A percentile compares a stretch with the other conserved stretches of the same genome.
Evolutionary conservation across 2,888 invertebrate genomes (phyloP).

Genomic region (Agrenia bidenticulata): DNA sequence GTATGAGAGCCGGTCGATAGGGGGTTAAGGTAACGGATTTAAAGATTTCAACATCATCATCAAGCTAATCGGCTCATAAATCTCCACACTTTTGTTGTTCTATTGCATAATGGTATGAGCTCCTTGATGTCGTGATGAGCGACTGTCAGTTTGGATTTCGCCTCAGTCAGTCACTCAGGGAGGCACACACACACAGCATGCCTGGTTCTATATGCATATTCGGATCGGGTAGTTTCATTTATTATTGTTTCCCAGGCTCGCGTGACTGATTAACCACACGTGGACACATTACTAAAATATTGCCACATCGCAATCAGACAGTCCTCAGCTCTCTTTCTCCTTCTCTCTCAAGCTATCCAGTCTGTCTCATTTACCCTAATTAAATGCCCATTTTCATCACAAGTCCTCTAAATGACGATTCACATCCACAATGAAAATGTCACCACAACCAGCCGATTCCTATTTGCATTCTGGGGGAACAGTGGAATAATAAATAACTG

Average conservation of each 20-base stretch:
- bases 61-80: conserved; percentile 17
- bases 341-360: background rate
- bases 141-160: conserved; percentile 15
- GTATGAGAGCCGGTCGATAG: background rate
- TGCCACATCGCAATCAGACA: conserved; percentile 31
- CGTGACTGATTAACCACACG: conserved; percentile 51
- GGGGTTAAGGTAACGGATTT: conserved; percentile 10
- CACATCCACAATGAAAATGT: conserved; percentile 22
- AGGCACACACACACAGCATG: too few relatives aligned
- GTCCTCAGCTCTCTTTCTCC: conserved; percentile 4
- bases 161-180: too few relatives aligned
- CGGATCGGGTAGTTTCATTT: too few relatives aligned
- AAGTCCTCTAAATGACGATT: conserved; percentile 14
- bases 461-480: background rate
- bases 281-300: conserved; percentile 44
- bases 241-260: conserved; percentile 26
- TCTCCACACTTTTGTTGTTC: conserved; percentile 11
- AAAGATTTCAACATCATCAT: conserved; percentile 19
- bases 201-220: too few relatives aligned
- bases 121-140: conserved; percentile 17
- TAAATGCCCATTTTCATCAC: conserved; percentile 20
- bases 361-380: conserved; percentile 4
- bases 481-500: conserved; percentile 10
- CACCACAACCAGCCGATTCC: conserved; percentile 24
- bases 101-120: conserved; percentile 13